Base-by-base conservation (phyloP, 1,140 invertebrate species). In the Nebria ingens region DNA sequence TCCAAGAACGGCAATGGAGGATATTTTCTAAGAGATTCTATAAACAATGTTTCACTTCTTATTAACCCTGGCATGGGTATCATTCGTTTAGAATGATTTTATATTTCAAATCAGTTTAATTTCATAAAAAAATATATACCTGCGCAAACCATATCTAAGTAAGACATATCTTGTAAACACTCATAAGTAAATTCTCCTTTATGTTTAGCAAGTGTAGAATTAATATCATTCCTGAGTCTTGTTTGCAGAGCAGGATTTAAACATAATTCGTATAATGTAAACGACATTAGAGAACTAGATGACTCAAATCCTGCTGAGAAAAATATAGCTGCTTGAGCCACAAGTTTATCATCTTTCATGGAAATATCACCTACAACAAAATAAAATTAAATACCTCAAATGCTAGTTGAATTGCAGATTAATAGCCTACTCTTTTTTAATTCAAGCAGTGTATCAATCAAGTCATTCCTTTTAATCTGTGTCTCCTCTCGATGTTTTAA, bases 361-460 rank as follows among this genome's bases (percentile, higher is more conserved):
- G 22, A 52, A 51, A 19, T 20, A 22, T 51, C 19, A 2, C 3
- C 6, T 55, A 50, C 15, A 50, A 15, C n/a, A 15, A 13, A 3
- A 21, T 42, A 50, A 12, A 19, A 25, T 12, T 20, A 20, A 12
- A 55, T 55, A 23, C 22, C 19, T 9, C 23, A 52, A 25, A 38
- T 21, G 22, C 21, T 45, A 54, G 34, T 53, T 52, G 57, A 57
- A 11, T 17, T 17, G 15, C 55, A 40, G 59, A 57, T 55, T 55
- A 4, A 54, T 51, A 29, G 23, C 52, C 56, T 52, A 34, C 40
- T 64, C 9, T 67, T 68, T 58, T 73, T 76, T 51, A 78, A 65
- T 21, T 77, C 74, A 21, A 81, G 70, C 17, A 83, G 51, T 25
- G 80, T 62, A 61, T 81, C 78, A 1, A 81, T 70, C 12, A 81